Conservation (phyloP, 2,113 vertebrate genomes). For the Mormoops blainvillei region DNA sequence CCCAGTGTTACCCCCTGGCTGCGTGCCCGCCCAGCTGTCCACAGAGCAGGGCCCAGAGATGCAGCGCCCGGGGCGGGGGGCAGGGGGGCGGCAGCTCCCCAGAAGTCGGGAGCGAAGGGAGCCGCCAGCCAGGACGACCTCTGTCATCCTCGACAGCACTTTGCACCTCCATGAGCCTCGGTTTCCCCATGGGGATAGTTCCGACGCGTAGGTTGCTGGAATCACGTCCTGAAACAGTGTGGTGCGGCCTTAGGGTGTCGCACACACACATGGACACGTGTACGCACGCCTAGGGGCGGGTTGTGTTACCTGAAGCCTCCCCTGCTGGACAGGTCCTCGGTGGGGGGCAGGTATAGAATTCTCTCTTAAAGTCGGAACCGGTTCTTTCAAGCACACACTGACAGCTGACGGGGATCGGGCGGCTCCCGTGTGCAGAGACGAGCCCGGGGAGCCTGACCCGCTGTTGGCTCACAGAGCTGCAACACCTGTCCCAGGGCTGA, state of each 20-base stretch:
- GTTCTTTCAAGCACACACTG: neutral
- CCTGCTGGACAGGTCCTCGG: neutral
- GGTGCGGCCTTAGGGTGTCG: fast-evolving
- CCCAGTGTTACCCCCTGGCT: neutral
- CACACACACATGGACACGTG: neutral
- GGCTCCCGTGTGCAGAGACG: fast-evolving
- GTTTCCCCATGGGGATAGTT: neutral
- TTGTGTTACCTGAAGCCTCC: fast-evolving
- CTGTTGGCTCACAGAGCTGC: fast-evolving
- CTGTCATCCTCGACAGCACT: fast-evolving
- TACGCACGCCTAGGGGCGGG: fast-evolving
- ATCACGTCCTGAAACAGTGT: neutral
- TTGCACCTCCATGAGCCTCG: fast-evolving
- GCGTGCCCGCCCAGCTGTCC: neutral
- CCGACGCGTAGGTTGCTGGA: fast-evolving
- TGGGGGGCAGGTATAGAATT: no score
- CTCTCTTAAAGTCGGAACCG: no score
- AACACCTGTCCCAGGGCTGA: neutral
- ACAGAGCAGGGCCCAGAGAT: no score
- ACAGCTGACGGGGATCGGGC: fast-evolving
- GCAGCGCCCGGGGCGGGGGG: fast-evolving
- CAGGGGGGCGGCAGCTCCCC: no score
- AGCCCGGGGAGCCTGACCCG: fast-evolving
- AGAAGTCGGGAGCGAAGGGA: neutral
- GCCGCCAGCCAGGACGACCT: neutral